Evolutionary conservation across 2,113 vertebrate species (phyloP), one percentile per base, ranked within the genome.

Genomic region (Apistogramma diplotaenia): DNA sequence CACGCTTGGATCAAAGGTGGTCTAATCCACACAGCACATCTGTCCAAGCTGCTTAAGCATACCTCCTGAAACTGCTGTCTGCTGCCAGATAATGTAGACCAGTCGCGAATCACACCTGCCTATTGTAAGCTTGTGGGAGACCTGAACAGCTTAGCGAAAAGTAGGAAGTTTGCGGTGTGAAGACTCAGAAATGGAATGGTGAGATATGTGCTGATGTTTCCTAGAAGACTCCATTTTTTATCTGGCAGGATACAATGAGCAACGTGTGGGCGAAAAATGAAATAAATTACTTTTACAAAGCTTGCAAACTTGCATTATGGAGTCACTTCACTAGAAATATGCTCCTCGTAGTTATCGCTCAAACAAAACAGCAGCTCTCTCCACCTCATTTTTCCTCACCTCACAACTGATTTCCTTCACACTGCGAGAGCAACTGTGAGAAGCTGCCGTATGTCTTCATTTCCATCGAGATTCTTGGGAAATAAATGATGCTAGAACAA

Each of bases 31-130:
- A 58, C 58, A 27, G 74, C 73, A 74, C 85, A 81, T 89, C 82
- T 86, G 89, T 90, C 80, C 91, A 91, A 87, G 78, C 85, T 8
- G 82, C 82, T 92, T 87, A 83, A 77, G 85, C 70, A 61, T 18
- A 49, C n/a, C 61, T 72, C n/a, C 73, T 54, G 82, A 86, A 90
- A 85, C 75, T 56, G 76, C 35, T 78, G 67, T 76, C 37, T 84
- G 74, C 82, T 89, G 86, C 78, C 82, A 87, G 80, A 90, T 82
- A 82, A 62, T 83, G n/a, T 53, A 76, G 51, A 77, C 80, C 82
- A 82, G 78, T 75, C 61, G 6, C 81, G 76, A 80, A 85, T 86
- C 85, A 88, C 74, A 86, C 80, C 62, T 81, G 78, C 59, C 73
- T 74, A 49, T 79, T 84, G 82, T 85, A 85, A 89, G 61, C 74